Conservation (phyloP, 64 coral and sea anemone species). For the Trachythela sp. region DNA sequence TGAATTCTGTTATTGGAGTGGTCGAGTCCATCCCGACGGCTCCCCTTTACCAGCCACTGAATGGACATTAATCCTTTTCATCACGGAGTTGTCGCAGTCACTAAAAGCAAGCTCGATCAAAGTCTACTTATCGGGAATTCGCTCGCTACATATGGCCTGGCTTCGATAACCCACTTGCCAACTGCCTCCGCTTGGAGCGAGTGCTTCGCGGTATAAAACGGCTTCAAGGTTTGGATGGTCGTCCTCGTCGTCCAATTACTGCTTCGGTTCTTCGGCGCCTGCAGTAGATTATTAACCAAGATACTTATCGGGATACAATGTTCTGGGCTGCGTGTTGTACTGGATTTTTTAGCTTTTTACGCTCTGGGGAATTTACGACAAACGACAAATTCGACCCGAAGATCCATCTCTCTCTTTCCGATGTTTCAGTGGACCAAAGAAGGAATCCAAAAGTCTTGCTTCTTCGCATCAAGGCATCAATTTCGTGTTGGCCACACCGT, state of each 20-base stretch:
- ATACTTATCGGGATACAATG: neutral
- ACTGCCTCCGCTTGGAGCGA: conserved; percentile 13
- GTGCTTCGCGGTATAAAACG: conserved; percentile 26
- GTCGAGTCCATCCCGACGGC: neutral
- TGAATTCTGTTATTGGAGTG: conserved; percentile 21
- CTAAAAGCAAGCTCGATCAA: neutral
- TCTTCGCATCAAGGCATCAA: conserved; percentile 6
- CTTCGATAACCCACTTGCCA: conserved; percentile 6
- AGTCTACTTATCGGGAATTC: conserved; percentile 11
- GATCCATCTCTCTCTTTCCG: neutral
- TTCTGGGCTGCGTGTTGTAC: neutral
- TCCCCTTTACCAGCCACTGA: conserved; percentile 32
- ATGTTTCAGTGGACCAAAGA: neutral
- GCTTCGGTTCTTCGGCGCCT: neutral
- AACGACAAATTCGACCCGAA: neutral
- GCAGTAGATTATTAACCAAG: neutral
- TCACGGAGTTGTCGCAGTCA: conserved; percentile 6
- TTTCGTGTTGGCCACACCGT: neutral
- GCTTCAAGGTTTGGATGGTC: neutral
- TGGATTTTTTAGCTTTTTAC: neutral
- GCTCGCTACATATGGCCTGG: neutral
- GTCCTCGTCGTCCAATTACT: neutral
- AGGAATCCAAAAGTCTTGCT: neutral
- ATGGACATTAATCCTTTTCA: conserved; percentile 41
- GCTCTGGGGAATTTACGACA: neutral